These are phyloP conservation scores for Kobus ellipsiprymnus DNA, from an alignment of 2,113 vertebrate genomes.

Conservation along the genomic window DNA sequence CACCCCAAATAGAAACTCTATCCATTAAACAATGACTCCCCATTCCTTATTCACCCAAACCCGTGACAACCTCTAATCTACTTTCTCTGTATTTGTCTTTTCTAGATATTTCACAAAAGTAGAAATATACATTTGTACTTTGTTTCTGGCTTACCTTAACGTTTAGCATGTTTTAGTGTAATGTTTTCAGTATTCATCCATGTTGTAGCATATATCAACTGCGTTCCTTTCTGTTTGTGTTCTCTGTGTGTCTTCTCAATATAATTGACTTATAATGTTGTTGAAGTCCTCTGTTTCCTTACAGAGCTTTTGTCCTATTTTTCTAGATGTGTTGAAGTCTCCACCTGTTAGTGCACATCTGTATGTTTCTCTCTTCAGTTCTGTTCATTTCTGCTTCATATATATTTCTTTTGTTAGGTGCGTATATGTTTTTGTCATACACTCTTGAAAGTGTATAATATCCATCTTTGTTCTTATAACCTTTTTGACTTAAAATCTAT, in stretches of 20 bases:
- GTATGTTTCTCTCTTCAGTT: not conserved
- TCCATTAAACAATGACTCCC: not conserved
- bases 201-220: not conserved
- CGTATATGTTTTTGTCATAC: not conserved
- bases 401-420: not conserved
- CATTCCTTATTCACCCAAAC: not conserved
- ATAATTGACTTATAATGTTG: not conserved
- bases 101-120: not conserved
- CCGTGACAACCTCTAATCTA: not conserved
- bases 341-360: not conserved
- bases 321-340: not conserved
- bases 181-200: not conserved
- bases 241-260: not conserved
- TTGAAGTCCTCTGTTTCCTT: not conserved
- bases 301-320: not conserved
- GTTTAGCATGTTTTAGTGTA: not conserved
- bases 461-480: not conserved
- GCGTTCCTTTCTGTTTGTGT: not conserved
- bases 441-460: not conserved
- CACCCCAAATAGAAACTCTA: not conserved
- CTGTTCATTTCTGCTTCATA: not conserved
- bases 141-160: not conserved
- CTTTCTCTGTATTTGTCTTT: not conserved
- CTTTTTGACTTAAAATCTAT: not conserved
- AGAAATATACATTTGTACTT: not conserved